These are phyloP conservation scores for Trachelipus rathkii DNA, from an alignment of 1,140 invertebrate genomes.

Conservation along the genomic window DNA sequence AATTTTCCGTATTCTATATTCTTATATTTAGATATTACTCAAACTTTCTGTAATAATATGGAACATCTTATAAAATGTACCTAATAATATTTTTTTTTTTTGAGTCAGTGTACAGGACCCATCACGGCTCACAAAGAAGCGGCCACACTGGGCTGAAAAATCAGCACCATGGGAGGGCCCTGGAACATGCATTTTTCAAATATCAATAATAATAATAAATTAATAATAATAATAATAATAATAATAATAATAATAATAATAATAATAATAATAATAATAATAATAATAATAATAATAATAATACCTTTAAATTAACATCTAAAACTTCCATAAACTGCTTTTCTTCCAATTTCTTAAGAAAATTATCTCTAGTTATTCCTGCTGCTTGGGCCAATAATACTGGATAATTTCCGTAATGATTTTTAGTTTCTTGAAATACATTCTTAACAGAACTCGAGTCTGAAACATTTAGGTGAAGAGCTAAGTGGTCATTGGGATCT, in stretches of 20 bases:
- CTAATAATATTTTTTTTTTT: no score
- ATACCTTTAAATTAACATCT: conserved; percentile 77
- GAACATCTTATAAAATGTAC: no score
- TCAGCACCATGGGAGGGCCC: no score
- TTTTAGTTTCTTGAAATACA: conserved; percentile 23
- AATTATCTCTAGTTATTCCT: conserved; percentile 38
- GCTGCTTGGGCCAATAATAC: conserved; percentile 37
- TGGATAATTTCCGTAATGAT: conserved; percentile 28
- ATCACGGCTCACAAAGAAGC: no score
- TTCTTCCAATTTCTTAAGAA: conserved; percentile 37
- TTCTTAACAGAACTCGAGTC: conserved; percentile 5
- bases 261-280: not conserved
- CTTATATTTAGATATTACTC: no score
- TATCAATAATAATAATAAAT: no score
- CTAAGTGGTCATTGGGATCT: conserved; percentile 29
- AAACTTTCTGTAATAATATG: no score
- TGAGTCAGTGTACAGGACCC: no score
- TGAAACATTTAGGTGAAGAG: conserved; percentile 23
- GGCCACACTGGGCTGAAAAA: no score
- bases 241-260: not conserved
- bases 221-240: no score
- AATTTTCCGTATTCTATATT: no score
- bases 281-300: not conserved
- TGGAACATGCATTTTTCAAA: no score
- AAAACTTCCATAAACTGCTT: conserved; percentile 61